Percentiles rank a stretch among this genome's conserved stretches.
Evolutionary conservation across 92 coral and sea anemone species (phyloP).

Genomic region (Actinostola sp.): DNA sequence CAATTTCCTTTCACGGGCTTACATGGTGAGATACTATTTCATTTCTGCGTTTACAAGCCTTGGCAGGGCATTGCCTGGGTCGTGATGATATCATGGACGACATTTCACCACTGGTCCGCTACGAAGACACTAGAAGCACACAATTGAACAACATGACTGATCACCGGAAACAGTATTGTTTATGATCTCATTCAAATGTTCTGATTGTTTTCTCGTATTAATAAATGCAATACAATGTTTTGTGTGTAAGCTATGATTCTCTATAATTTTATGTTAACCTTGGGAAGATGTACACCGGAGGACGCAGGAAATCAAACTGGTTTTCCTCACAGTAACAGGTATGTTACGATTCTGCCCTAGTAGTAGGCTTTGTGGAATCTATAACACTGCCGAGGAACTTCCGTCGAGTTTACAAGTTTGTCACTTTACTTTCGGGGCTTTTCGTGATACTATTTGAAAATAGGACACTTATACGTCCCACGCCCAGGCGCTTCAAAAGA

Average conservation of each 20-base stretch:
- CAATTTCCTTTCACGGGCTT: neutral
- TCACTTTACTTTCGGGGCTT: too few relatives aligned
- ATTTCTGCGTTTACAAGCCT: neutral
- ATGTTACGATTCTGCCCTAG: too few relatives aligned
- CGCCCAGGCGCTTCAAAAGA: neutral
- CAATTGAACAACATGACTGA: constrained; percentile 61
- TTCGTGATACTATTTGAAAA: too few relatives aligned
- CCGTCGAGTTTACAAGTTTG: too few relatives aligned
- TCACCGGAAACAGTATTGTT: constrained; percentile 90
- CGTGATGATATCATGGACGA: too few relatives aligned
- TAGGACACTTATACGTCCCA: too few relatives aligned
- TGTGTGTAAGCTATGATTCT: neutral
- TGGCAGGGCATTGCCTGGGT: neutral
- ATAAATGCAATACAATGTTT: constrained; percentile 25
- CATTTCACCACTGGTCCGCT: too few relatives aligned
- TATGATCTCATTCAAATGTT: constrained; percentile 63
- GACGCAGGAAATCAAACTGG: too few relatives aligned
- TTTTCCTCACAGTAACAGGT: neutral
- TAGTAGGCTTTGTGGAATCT: too few relatives aligned
- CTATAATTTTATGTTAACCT: neutral
- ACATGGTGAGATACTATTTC: neutral
- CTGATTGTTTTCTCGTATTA: constrained; percentile 43
- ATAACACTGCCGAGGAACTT: too few relatives aligned
- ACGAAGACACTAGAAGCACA: constrained; percentile 19
- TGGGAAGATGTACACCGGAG: too few relatives aligned